Base-by-base conservation (phyloP, 2,113 vertebrate species). In the Lamprologus lemairii region DNA sequence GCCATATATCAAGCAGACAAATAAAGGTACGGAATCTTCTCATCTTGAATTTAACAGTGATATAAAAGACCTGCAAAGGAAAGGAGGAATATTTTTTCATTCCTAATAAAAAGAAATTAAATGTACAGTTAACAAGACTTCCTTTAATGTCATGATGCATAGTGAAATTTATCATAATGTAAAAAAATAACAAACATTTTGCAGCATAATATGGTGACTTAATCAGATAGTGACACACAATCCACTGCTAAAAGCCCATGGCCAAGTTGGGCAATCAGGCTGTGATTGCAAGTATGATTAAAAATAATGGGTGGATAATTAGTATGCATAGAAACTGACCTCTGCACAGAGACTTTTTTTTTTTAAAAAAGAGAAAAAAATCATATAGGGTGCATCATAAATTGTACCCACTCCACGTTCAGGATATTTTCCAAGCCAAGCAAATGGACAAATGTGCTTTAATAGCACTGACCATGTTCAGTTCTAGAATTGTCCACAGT, bases 231-330 rank as follows among this genome's bases (percentile, higher is more conserved):
- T 47, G 35, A 53, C 31, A 9, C 1, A 13, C 10, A 55, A 71
- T 81, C n/a, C 65, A 35, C 53, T 65, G 80, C 55, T 42, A 54
- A 88, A 68, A 81, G 42, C 51, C 35, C 9, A 7, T 65, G 60
- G 87, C 60, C 16, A 42, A 84, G 65, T 87, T 11, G 9, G 40
- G 49, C 55, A 88, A 94, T 93, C 75, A 92, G 55, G 40, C 47
- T 42, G 23, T 91, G 85, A 94, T 93, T 89, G 51, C 51, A 83
- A 37, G 8, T 45, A 2, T 84, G 60, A 87, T 88, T 86, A 84
- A 65, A 35, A 84, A 87, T 87, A 91, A 91, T 79, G 10, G 92
- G 37, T 11, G 19, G 3, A 28, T 84, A 86, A 85, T 89, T 75
- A 73, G 57, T 80, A 89, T 85, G 40, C 51, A 83, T 17, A 51